Percentiles rank a stretch among this genome's conserved stretches.
Conservation (phyloP, 2,888 invertebrate species). For the Drosophila peninsularis region DNA sequence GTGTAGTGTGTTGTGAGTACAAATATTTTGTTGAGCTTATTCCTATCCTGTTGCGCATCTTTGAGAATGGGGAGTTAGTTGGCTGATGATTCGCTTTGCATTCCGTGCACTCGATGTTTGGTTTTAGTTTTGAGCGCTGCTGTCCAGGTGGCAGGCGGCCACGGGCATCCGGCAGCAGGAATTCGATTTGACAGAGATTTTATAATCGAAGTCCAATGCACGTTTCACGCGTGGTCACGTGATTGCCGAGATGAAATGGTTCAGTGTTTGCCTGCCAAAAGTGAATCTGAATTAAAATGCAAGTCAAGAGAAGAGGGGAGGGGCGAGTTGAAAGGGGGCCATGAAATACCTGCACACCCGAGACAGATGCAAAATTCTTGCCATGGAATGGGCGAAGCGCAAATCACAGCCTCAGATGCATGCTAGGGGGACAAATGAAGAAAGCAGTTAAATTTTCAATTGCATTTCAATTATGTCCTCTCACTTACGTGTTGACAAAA, state of each 20-base stretch:
- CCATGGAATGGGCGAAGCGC: too few species aligned
- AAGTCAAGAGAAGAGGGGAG: constrained; percentile 46
- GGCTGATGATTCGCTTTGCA: constrained; percentile 12
- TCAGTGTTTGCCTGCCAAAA: constrained; percentile 32
- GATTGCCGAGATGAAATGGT: constrained; percentile 6
- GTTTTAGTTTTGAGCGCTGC: constrained; percentile 4
- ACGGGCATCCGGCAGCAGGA: background rate
- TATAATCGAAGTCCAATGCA: constrained; percentile 48
- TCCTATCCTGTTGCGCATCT: too few species aligned
- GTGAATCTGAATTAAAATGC: constrained; percentile 51
- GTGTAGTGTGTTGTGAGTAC: too few species aligned
- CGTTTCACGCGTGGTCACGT: constrained; percentile 37
- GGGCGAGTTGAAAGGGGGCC: too few species aligned
- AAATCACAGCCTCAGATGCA: background rate
- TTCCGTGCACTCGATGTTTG: background rate
- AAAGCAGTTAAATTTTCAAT: background rate
- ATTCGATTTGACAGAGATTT: constrained; percentile 11
- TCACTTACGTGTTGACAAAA: background rate
- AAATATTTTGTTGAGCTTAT: too few species aligned
- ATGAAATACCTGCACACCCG: background rate
- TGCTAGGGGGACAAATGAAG: background rate
- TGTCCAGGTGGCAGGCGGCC: background rate
- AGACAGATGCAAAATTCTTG: background rate
- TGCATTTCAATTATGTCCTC: background rate
- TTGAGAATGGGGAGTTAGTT: constrained; percentile 20